Evolutionary conservation across 2,797 vertebrate genomes (phyloP).

Genomic region (Platyrinchus mystaceus): DNA sequence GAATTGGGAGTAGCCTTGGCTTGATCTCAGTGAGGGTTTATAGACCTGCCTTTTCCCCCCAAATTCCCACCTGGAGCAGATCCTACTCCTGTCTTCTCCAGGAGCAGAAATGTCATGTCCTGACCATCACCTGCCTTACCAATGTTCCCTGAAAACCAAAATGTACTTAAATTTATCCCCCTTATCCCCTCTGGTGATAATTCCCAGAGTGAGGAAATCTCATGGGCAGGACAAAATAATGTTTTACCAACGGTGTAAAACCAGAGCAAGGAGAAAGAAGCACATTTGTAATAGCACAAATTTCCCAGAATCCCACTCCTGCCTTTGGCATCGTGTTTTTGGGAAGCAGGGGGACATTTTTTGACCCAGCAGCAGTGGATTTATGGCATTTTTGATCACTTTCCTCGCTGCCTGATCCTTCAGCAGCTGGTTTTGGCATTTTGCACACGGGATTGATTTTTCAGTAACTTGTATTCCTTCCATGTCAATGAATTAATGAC

Average conservation of each 20-base stretch:
- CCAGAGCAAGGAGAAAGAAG: slow-evolving; percentile 72
- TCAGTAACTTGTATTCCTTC: background rate
- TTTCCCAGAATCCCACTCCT: slow-evolving; percentile 61
- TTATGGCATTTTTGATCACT: slow-evolving; percentile 55
- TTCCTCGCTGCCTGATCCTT: slow-evolving; percentile 62
- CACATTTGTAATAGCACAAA: slow-evolving; percentile 84
- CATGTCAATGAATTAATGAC: slow-evolving; percentile 17
- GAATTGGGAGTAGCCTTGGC: background rate
- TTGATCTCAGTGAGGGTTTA: background rate
- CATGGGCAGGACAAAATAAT: slow-evolving; percentile 56
- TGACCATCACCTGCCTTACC: slow-evolving; percentile 57
- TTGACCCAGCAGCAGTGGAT: slow-evolving; percentile 52
- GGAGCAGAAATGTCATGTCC: background rate
- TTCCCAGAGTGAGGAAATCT: slow-evolving; percentile 49
- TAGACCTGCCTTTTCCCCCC: background rate
- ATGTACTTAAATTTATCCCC: background rate
- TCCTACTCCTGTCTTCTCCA: background rate
- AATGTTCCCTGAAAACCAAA: slow-evolving; percentile 49
- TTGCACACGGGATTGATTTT: slow-evolving; percentile 61
- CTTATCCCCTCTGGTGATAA: slow-evolving; percentile 35
- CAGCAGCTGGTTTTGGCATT: slow-evolving; percentile 59
- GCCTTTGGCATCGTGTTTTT: slow-evolving; percentile 60
- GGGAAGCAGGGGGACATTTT: slow-evolving; percentile 16
- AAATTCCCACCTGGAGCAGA: background rate
- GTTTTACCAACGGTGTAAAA: slow-evolving; percentile 59